phyloP scores from a whole-genome alignment of 2,113 vertebrate species.

The Podarcis muralis region DNA sequence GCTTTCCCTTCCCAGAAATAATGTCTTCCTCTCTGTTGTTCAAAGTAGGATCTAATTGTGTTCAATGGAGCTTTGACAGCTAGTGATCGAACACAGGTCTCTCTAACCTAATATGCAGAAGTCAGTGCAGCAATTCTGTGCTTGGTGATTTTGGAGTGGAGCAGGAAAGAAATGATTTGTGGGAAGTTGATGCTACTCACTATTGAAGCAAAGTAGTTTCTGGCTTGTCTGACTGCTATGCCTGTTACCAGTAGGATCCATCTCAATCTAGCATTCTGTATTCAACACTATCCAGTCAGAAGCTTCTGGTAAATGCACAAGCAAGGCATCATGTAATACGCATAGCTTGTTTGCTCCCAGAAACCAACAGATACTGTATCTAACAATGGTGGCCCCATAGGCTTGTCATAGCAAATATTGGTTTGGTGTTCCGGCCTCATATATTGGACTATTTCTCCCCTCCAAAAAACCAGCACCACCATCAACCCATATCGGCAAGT shows the following conservation, averaged over 20 bases:
- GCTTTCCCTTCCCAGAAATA: not conserved
- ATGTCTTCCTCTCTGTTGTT: not conserved
- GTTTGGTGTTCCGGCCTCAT: too few species aligned
- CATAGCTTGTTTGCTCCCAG: not conserved
- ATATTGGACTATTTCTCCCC: not conserved
- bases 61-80: not conserved
- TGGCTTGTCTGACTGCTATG: not conserved
- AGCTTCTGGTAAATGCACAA: not conserved
- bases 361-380: not conserved
- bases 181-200: not conserved
- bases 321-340: not conserved
- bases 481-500: not conserved
- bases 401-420: too few species aligned
- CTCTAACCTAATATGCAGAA: constrained; percentile 12
- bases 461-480: not conserved
- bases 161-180: not conserved
- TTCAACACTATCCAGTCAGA: not conserved
- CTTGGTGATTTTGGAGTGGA: too few species aligned
- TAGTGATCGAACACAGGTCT: not conserved
- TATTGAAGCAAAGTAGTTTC: not conserved
- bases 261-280: not conserved
- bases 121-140: not conserved
- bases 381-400: too few species aligned
- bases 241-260: not conserved
- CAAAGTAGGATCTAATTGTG: not conserved